Conservation (phyloP, 2,113 vertebrate genomes). For the Hippocampus zosterae region DNA sequence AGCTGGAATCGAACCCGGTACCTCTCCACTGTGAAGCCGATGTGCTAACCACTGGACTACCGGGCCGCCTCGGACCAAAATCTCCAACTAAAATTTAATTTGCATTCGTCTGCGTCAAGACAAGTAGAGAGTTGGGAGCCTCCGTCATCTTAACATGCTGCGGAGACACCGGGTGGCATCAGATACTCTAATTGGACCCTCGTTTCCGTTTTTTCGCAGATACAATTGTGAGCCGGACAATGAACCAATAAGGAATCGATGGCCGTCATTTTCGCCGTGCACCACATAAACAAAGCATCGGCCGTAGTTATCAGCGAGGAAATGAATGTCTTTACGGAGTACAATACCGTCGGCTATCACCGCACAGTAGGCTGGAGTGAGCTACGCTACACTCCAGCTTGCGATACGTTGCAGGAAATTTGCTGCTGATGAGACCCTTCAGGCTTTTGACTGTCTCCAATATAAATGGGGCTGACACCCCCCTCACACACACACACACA, state of each 20-base stretch:
- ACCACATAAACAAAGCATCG: conserved; percentile 59
- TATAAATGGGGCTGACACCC: conserved; percentile 38
- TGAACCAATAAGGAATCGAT: conserved; percentile 63
- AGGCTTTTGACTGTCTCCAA: conserved; percentile 41
- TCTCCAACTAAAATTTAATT: conserved; percentile 17
- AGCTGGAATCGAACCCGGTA: too few species aligned
- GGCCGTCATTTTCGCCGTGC: conserved; percentile 58
- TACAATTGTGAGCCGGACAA: conserved; percentile 58
- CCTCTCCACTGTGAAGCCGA: too few species aligned
- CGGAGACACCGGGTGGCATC: conserved; percentile 36
- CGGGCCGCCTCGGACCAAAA: too few species aligned
- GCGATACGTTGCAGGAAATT: conserved; percentile 57
- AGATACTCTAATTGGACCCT: conserved; percentile 54
- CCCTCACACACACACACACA: background rate
- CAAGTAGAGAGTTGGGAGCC: too few species aligned
- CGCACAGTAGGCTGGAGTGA: conserved; percentile 39
- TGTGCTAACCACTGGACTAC: too few species aligned
- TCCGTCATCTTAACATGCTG: background rate
- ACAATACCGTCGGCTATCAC: conserved; percentile 42
- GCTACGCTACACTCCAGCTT: conserved; percentile 47
- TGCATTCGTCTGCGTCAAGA: too few species aligned
- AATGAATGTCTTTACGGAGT: conserved; percentile 53
- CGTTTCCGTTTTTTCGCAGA: conserved; percentile 48
- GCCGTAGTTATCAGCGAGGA: conserved; percentile 47
- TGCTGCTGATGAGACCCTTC: conserved; percentile 56